phyloP scores from a whole-genome alignment of 2,113 vertebrate genomes.

The Tiliqua scincoides region DNA sequence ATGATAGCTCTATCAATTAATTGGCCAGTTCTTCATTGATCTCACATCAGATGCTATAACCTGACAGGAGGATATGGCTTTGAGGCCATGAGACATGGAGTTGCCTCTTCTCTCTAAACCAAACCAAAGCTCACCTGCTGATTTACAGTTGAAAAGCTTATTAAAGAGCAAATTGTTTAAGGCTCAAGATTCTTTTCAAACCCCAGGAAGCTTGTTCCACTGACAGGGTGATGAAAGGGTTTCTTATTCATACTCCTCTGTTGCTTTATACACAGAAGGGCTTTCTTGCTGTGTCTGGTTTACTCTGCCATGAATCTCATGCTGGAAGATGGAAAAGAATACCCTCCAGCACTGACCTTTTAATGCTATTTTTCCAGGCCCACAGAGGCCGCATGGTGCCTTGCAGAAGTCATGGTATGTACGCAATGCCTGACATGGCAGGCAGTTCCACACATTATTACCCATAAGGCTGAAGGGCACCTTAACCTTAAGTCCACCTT shows the following conservation, averaged over 20 bases:
- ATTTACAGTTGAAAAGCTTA: conserved; percentile 69
- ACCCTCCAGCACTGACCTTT: conserved; percentile 31
- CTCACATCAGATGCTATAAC: neutral
- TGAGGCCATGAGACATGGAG: conserved; percentile 19
- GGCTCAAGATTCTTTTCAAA: conserved; percentile 63
- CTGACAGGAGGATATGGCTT: neutral
- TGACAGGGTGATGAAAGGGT: conserved; percentile 68
- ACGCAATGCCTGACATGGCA: neutral
- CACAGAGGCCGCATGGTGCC: neutral
- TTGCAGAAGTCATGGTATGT: neutral
- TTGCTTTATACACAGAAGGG: conserved; percentile 44
- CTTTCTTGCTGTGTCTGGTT: conserved; percentile 63
- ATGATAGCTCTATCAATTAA: neutral
- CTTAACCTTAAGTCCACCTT: too few relatives aligned
- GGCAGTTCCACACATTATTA: neutral
- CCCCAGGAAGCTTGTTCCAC: conserved; percentile 67
- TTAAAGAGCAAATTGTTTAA: conserved; percentile 71
- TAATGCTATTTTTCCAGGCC: conserved; percentile 11
- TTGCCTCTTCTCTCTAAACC: conserved; percentile 35
- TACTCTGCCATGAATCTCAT: conserved; percentile 60
- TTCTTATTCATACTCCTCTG: conserved; percentile 66
- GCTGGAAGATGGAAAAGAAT: neutral
- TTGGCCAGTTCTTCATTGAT: neutral
- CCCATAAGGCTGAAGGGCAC: too few relatives aligned
- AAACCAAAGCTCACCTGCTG: conserved; percentile 63